Conservation (phyloP, 2,888 invertebrate species). For the Tachystola acroxantha region DNA sequence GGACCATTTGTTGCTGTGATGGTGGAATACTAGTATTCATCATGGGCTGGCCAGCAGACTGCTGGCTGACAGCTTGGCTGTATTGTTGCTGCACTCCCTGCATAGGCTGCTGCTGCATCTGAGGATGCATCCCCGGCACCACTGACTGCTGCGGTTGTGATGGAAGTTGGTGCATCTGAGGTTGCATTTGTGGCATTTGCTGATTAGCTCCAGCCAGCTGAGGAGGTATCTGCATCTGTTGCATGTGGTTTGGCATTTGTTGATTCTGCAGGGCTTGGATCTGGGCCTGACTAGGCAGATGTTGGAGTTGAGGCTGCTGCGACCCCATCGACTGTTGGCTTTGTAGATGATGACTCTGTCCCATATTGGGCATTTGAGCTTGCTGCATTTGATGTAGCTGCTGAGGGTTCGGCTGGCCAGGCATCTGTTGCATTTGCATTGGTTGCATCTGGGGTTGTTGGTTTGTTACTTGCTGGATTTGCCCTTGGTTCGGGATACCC, state of each 20-base stretch:
- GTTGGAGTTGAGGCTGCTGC: slow-evolving; percentile 72
- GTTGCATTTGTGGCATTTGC: slow-evolving; percentile 73
- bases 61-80: slow-evolving; percentile 70
- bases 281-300: slow-evolving; percentile 70
- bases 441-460: slow-evolving; percentile 75
- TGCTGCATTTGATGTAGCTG: slow-evolving; percentile 73
- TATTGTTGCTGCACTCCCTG: slow-evolving; percentile 74
- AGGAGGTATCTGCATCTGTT: slow-evolving; percentile 70
- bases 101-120: slow-evolving; percentile 70
- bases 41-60: slow-evolving; percentile 62
- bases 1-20: slow-evolving; percentile 69
- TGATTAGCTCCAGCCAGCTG: slow-evolving; percentile 63
- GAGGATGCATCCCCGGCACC: slow-evolving; percentile 71
- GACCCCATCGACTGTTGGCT: slow-evolving; percentile 63
- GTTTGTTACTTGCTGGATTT: slow-evolving; percentile 62
- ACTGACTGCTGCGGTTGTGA: slow-evolving; percentile 72
- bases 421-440: slow-evolving; percentile 74
- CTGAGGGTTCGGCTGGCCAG: slow-evolving; percentile 64
- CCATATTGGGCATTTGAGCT: slow-evolving; percentile 68
- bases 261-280: slow-evolving; percentile 74
- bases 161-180: slow-evolving; percentile 70
- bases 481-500: slow-evolving; percentile 64
- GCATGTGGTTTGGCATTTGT: slow-evolving; percentile 76
- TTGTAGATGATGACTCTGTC: slow-evolving; percentile 65
- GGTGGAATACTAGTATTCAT: slow-evolving; percentile 65